phyloP scores from a whole-genome alignment of 2,888 invertebrate species.

The Limnephilus rhombicus region DNA sequence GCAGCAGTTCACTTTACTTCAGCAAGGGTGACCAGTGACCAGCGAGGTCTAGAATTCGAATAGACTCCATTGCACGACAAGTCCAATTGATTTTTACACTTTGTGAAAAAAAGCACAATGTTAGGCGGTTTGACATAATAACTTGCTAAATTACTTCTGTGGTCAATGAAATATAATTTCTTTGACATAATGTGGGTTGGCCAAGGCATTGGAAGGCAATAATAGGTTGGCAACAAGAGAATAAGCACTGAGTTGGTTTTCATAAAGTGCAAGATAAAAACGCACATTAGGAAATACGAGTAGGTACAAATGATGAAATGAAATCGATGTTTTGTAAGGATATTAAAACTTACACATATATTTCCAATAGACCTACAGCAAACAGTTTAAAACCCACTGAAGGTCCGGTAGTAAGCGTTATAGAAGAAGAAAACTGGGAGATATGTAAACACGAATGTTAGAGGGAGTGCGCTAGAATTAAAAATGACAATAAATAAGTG shows the following conservation, averaged over 20 bases:
- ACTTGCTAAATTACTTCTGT: not conserved
- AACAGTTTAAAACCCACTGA: too few relatives aligned
- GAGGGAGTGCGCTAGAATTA: too few relatives aligned
- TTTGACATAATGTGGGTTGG: not conserved
- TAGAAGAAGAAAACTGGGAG: too few relatives aligned
- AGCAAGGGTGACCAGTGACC: not conserved
- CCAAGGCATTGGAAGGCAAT: too few relatives aligned
- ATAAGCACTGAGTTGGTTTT: not conserved
- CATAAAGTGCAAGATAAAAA: not conserved
- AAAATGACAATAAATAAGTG: too few relatives aligned
- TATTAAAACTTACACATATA: too few relatives aligned
- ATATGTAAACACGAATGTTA: too few relatives aligned
- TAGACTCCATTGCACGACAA: not conserved
- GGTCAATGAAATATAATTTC: not conserved
- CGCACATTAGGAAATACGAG: not conserved
- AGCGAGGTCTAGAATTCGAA: not conserved
- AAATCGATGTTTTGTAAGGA: not conserved
- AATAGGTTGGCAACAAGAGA: not conserved
- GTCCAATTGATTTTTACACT: not conserved
- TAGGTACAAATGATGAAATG: not conserved
- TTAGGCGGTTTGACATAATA: not conserved
- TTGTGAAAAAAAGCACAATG: not conserved
- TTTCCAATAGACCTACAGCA: too few relatives aligned
- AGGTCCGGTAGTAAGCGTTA: too few relatives aligned
- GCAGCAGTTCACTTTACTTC: not conserved